phyloP scores from a whole-genome alignment of 2,797 vertebrate genomes.

The Myoxocephalus aenaeus region DNA sequence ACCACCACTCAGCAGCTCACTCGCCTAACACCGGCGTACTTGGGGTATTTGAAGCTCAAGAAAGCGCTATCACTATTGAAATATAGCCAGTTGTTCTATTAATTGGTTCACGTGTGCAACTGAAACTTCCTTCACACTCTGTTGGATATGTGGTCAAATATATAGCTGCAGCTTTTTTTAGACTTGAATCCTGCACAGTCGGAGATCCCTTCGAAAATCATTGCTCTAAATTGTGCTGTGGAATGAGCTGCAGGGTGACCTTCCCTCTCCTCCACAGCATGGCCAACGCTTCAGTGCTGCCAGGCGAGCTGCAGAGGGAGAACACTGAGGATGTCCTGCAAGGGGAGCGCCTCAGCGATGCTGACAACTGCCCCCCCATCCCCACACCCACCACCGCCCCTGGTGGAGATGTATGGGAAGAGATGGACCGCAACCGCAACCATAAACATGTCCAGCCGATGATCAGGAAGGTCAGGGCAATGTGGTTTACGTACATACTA shows the following conservation, averaged over 20 bases:
- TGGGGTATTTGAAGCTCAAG: conserved; percentile 86
- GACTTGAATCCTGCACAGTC: conserved; percentile 51
- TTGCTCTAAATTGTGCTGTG: conserved; percentile 52
- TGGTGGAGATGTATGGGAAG: conserved; percentile 94
- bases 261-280: conserved; percentile 85
- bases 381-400: conserved; percentile 85
- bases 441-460: conserved; percentile 87
- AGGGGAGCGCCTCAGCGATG: conserved; percentile 97
- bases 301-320: conserved; percentile 94
- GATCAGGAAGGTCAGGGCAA: conserved; percentile 90
- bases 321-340: conserved; percentile 99
- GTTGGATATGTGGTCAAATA: conserved; percentile 10
- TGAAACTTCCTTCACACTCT: conserved; percentile 28
- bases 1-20: conserved; percentile 94
- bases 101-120: background rate
- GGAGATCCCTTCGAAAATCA: conserved; percentile 52
- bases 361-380: conserved; percentile 92
- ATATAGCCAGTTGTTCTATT: background rate
- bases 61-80: background rate
- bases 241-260: conserved; percentile 58
- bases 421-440: conserved; percentile 94
- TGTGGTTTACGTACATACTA: conserved; percentile 3
- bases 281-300: conserved; percentile 97
- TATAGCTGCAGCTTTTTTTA: conserved; percentile 44
- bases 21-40: conserved; percentile 89